Conservation (phyloP, 2,797 vertebrate genomes). For the Champsocephalus esox region DNA sequence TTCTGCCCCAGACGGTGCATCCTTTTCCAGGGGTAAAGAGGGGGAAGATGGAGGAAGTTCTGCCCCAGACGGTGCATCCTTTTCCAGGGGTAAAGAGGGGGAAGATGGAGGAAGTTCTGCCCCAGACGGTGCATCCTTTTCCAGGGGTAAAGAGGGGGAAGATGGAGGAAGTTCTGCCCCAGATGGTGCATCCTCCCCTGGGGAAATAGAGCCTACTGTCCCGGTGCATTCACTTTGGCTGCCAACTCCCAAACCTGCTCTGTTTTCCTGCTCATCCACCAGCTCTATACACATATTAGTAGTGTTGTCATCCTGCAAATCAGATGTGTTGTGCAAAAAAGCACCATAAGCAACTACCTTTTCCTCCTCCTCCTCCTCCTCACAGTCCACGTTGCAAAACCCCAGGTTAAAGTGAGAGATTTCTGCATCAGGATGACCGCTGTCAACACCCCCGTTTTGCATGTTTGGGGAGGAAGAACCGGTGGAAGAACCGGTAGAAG, state of each 20-base stretch:
- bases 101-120: too few species aligned
- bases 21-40: conserved; percentile 9
- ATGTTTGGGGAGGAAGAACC: conserved; percentile 13
- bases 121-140: conserved; percentile 25
- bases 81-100: too few species aligned
- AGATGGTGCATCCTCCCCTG: conserved; percentile 37
- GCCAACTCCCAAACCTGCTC: not conserved
- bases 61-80: conserved; percentile 26
- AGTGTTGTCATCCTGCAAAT: conserved; percentile 30
- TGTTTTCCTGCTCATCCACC: not conserved
- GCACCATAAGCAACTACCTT: conserved; percentile 74
- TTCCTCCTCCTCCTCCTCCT: conserved; percentile 6
- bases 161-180: too few species aligned
- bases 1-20: conserved; percentile 4
- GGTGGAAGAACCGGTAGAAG: too few species aligned
- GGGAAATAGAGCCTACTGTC: conserved; percentile 6
- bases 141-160: too few species aligned
- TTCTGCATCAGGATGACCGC: not conserved
- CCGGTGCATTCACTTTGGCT: conserved; percentile 7
- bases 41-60: too few species aligned
- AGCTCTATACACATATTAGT: conserved; percentile 1
- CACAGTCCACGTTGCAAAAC: conserved; percentile 22
- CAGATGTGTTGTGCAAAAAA: conserved; percentile 60
- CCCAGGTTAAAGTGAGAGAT: not conserved
- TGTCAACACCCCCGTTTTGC: conserved; percentile 66